Base-by-base conservation (phyloP, 2,797 vertebrate species). In the Characodon lateralis region DNA sequence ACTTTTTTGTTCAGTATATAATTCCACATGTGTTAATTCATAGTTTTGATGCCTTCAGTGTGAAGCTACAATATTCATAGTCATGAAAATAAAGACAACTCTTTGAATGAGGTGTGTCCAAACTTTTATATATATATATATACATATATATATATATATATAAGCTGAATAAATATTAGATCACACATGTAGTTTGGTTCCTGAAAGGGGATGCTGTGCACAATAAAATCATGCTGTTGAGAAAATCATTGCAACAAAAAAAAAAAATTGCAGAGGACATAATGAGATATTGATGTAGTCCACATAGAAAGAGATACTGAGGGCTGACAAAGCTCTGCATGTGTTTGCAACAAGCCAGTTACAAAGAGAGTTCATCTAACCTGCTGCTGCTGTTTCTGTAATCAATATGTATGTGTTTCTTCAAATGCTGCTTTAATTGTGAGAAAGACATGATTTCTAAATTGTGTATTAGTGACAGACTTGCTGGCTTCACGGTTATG, bases 211-310 rank as follows among this genome's bases (percentile, higher is more conserved):
- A 69, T 1, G 0, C 22, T 48, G 22, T 46, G 71, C 68, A 72
- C 31, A 61, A 10, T 3, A 26, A 61, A 61, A 31, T 43, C 6
- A 61, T 76, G 68, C 63, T 88, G 31, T 77, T 71, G 5, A 59
- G 65, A 56, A 78, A 77, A 83, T 59, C 71, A 55, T 39, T 74
- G 76, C 50, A 71, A 81, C 58, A 61, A 48, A 61, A 74, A 87
- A 82, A 82, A 80, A 56, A 76, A 70, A 70, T 35, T 22, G 63
- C n/a, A 61, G 58, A 35, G 48, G 50, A 46, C 79, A 72, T 90
- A 86, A 89, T 89, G 79, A 82, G 78, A 81, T 88, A 91, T 90
- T 85, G 89, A 90, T 91, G 58, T 55, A 68, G 73, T 79, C 66
- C 58, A 76, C 66, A 82, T 13, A 72, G 35, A 73, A 16, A 71